Evolutionary conservation across 2,797 vertebrate species (phyloP).

Genomic region (Pteropus rufus): DNA sequence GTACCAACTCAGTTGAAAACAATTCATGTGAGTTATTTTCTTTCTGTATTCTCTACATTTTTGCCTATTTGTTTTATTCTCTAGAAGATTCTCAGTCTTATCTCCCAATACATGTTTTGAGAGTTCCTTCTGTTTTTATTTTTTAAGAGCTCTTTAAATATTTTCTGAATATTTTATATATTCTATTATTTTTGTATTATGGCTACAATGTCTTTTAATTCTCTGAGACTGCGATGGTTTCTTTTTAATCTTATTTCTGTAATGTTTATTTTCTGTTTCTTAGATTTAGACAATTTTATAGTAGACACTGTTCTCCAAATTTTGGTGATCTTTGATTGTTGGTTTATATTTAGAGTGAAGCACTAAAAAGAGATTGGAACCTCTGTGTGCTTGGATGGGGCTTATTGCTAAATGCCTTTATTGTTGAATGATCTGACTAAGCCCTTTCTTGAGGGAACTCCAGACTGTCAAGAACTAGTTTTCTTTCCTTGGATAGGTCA

Average conservation of each 20-base stretch:
- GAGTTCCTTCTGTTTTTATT: slow-evolving; percentile 38
- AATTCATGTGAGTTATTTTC: neutral
- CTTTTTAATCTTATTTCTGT: neutral
- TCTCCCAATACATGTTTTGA: neutral
- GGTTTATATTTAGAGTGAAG: neutral
- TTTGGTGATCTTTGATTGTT: neutral
- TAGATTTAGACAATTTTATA: neutral
- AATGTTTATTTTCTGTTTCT: neutral
- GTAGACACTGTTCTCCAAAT: neutral
- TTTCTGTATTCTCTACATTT: neutral
- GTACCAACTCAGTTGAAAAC: neutral
- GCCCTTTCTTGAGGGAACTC: neutral
- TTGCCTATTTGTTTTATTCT: slow-evolving; percentile 1
- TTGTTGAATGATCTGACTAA: neutral
- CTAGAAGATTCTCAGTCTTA: neutral
- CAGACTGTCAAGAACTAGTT: neutral
- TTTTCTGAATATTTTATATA: neutral
- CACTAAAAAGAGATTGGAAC: neutral
- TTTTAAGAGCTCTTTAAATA: slow-evolving; percentile 1
- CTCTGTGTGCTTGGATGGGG: neutral
- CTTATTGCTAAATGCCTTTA: neutral
- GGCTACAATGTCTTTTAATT: neutral
- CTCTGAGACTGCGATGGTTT: neutral
- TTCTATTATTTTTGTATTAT: neutral
- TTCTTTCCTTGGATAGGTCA: neutral